Conservation (phyloP, 1,140 invertebrate species). For the Spodoptera litura region DNA sequence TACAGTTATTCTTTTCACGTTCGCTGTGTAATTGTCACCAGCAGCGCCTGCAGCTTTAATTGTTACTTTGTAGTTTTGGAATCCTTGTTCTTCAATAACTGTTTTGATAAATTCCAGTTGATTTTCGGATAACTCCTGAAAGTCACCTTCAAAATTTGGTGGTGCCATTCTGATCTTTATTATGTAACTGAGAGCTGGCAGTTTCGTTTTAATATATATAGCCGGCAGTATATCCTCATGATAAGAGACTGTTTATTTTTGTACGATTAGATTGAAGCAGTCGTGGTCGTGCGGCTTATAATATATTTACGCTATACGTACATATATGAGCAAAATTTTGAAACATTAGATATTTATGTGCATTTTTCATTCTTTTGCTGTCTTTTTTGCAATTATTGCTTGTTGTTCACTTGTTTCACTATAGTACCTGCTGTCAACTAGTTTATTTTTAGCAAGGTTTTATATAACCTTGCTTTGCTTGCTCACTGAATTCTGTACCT, state of each 20-base stretch:
- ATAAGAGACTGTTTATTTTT: not conserved
- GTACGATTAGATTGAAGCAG: not conserved
- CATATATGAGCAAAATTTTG: too few species aligned
- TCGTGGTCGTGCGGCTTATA: not conserved
- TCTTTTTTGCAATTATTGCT: too few species aligned
- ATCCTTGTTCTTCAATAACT: constrained; percentile 51
- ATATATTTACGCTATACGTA: too few species aligned
- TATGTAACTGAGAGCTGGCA: too few species aligned
- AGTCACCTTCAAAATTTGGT: constrained; percentile 50
- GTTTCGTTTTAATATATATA: not conserved
- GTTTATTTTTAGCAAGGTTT: too few species aligned
- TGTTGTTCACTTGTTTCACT: too few species aligned
- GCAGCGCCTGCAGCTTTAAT: constrained; percentile 51
- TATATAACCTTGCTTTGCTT: too few species aligned
- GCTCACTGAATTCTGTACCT: too few species aligned
- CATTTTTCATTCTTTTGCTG: too few species aligned
- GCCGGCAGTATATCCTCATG: not conserved
- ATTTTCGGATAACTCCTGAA: constrained; percentile 31
- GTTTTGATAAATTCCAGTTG: constrained; percentile 52
- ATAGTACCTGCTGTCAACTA: too few species aligned
- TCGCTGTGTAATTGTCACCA: constrained; percentile 57
- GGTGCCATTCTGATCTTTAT: not conserved
- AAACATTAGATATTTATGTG: too few species aligned
- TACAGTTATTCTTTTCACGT: constrained; percentile 54
- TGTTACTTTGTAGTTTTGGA: constrained; percentile 44